A percentile compares a stretch with the other conserved stretches of the same genome.
Conservation (phyloP, 2,113 vertebrate genomes). For the Drymodes brunneopygia region DNA sequence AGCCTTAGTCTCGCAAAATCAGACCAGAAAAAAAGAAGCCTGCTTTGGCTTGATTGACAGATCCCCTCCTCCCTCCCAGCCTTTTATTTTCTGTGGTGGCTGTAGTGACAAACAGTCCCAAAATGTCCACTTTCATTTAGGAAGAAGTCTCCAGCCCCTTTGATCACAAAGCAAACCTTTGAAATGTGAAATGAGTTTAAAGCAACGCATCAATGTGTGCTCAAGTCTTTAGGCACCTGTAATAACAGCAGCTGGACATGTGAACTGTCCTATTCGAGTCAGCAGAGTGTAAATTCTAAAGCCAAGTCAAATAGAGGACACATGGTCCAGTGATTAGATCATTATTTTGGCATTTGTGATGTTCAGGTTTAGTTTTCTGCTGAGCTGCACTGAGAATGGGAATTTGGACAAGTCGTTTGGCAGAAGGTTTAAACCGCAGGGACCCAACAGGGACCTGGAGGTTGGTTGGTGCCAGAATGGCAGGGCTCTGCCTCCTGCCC, state of each 20-base stretch:
- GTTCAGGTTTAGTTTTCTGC: constrained; percentile 12
- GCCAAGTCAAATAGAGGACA: constrained; percentile 46
- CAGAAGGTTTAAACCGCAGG: not conserved
- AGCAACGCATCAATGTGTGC: not conserved
- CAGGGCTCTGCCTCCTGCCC: not conserved
- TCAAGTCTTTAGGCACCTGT: constrained; percentile 55
- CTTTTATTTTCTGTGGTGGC: not conserved
- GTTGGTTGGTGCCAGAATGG: not conserved
- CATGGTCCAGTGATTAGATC: constrained; percentile 35
- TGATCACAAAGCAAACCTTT: constrained; percentile 58
- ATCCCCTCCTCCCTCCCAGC: not conserved
- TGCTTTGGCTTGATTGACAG: not conserved
- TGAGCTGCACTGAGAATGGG: not conserved
- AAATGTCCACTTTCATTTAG: constrained; percentile 19
- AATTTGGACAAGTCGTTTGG: not conserved
- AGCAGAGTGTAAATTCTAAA: constrained; percentile 24
- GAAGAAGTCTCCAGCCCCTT: not conserved
- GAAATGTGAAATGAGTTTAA: constrained; percentile 57
- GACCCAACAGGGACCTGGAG: not conserved
- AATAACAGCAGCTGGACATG: constrained; percentile 34
- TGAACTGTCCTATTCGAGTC: not conserved
- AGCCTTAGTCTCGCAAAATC: not conserved
- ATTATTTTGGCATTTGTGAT: constrained; percentile 29
- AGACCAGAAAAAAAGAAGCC: not conserved
- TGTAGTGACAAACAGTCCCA: not conserved